Evolutionary conservation across 64 coral and sea anemone genomes (phyloP).

Genomic region (Cladopsammia gracilis): DNA sequence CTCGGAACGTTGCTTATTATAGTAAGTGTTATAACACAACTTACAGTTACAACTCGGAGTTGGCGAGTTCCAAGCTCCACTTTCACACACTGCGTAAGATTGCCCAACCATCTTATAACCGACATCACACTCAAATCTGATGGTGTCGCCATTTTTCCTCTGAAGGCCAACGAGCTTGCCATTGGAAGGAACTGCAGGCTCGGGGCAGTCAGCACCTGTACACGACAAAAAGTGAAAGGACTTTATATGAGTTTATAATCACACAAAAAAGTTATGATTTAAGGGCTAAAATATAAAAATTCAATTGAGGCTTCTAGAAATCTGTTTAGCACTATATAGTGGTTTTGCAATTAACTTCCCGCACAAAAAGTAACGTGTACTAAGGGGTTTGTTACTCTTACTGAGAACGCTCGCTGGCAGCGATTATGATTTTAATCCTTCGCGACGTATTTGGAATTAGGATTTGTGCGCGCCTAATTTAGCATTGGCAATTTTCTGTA

Average conservation of each 20-base stretch:
- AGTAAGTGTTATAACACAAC: neutral
- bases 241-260: neutral
- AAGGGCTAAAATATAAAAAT: no score
- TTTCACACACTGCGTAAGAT: constrained; percentile 63
- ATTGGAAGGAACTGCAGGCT: constrained; percentile 53
- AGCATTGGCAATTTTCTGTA: no score
- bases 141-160: constrained; percentile 78
- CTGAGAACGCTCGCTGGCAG: no score
- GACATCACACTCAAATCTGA: constrained; percentile 81
- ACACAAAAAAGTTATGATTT: neutral
- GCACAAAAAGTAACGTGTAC: no score
- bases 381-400: no score
- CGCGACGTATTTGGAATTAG: no score
- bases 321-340: no score
- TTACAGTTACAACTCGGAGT: constrained; percentile 77
- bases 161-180: constrained; percentile 85
- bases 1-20: no score
- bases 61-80: constrained; percentile 72
- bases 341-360: no score
- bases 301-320: no score
- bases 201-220: constrained; percentile 82
- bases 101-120: constrained; percentile 76
- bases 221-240: neutral
- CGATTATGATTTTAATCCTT: no score
- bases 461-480: no score